Conservation (phyloP, 2,113 vertebrate genomes). For the Clupea harengus region DNA sequence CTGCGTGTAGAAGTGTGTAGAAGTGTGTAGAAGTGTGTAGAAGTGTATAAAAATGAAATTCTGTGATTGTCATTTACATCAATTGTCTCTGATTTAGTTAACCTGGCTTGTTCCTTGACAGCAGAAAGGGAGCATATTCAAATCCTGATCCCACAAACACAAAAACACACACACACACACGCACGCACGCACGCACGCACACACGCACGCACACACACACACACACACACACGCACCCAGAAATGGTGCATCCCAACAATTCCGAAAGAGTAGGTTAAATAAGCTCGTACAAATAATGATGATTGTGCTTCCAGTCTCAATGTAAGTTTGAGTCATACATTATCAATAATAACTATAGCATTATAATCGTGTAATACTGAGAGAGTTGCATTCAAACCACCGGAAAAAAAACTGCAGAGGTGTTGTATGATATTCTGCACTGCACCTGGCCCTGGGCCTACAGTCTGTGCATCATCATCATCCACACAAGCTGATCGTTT, state of each 20-base stretch:
- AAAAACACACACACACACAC: background rate
- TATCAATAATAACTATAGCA: background rate
- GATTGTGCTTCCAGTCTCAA: background rate
- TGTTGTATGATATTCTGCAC: background rate
- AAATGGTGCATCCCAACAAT: background rate
- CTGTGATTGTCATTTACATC: slow-evolving; percentile 46
- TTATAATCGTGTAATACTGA: slow-evolving; percentile 31
- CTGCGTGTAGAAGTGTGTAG: too few species aligned
- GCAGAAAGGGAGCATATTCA: slow-evolving; percentile 7
- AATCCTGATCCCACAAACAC: background rate
- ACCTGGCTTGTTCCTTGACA: slow-evolving; percentile 8
- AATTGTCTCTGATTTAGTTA: background rate
- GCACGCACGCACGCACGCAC: background rate
- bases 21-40: background rate
- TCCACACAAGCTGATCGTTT: background rate
- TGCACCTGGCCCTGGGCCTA: background rate
- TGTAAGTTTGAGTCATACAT: background rate
- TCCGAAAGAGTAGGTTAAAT: background rate
- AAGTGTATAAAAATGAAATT: background rate
- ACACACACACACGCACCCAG: background rate
- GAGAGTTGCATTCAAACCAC: slow-evolving; percentile 38
- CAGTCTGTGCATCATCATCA: background rate
- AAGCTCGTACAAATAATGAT: background rate
- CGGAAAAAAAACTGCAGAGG: slow-evolving; percentile 25
- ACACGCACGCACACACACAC: slow-evolving; percentile 4